Conservation (phyloP, 2,113 vertebrate species). For the Stictonetta naevosa region DNA sequence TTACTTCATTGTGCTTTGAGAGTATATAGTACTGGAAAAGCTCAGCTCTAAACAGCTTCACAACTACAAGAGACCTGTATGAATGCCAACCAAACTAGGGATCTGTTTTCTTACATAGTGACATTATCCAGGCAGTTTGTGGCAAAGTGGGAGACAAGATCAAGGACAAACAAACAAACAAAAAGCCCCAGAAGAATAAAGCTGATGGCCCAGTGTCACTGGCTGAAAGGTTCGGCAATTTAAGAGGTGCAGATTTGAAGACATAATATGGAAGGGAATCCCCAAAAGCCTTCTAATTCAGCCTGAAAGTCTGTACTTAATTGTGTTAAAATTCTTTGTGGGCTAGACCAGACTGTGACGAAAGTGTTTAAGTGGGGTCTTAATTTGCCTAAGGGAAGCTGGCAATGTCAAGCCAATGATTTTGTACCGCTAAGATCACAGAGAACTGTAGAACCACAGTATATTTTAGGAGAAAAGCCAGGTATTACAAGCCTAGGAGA, state of each 20-base stretch:
- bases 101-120: neutral
- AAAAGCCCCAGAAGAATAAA: neutral
- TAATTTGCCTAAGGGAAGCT: neutral
- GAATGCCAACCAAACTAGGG: neutral
- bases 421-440: neutral
- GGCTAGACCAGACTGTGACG: neutral
- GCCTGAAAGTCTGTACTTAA: neutral
- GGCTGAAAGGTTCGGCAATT: neutral
- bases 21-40: neutral
- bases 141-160: neutral
- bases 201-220: neutral
- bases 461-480: neutral
- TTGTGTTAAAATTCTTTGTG: neutral
- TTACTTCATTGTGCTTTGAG: neutral
- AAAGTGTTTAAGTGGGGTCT: neutral
- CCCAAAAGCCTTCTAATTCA: neutral
- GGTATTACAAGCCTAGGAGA: neutral
- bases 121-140: neutral
- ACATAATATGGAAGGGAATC: neutral
- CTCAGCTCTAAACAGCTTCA: neutral
- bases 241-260: neutral
- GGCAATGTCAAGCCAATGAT: neutral
- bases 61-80: neutral
- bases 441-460: neutral
- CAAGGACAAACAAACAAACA: neutral